Conservation (phyloP, 2,797 vertebrate species). For the Enteromius fasciolatus region DNA sequence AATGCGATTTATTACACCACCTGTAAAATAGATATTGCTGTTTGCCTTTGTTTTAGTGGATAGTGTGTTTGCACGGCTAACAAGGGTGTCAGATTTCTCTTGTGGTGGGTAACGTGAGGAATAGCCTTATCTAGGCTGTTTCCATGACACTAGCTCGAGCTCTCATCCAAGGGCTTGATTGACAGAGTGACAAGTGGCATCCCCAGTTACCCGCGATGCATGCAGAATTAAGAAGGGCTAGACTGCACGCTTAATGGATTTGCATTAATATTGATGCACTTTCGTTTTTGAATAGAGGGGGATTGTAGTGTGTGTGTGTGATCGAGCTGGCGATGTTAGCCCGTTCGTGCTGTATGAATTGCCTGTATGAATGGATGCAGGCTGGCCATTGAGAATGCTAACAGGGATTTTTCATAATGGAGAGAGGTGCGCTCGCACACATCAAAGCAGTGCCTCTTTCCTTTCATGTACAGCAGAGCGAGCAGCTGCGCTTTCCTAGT, state of each 20-base stretch:
- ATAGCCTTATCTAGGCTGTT: slow-evolving; percentile 47
- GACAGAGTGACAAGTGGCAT: slow-evolving; percentile 35
- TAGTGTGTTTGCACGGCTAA: slow-evolving; percentile 23
- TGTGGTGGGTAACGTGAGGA: slow-evolving; percentile 23
- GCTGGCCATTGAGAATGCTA: slow-evolving; percentile 57
- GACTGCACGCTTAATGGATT: slow-evolving; percentile 9
- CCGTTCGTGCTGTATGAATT: slow-evolving; percentile 4
- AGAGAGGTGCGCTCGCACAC: slow-evolving; percentile 36
- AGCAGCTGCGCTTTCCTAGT: slow-evolving; percentile 27
- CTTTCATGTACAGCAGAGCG: slow-evolving; percentile 50
- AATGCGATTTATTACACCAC: neutral
- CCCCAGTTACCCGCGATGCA: slow-evolving; percentile 9
- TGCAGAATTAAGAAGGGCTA: neutral
- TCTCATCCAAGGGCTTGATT: slow-evolving; percentile 43
- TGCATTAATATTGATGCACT: slow-evolving; percentile 20
- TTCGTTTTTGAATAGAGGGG: slow-evolving; percentile 3
- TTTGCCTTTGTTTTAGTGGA: slow-evolving; percentile 8
- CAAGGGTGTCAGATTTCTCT: slow-evolving; percentile 23
- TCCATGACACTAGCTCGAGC: slow-evolving; percentile 49
- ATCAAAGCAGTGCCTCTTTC: slow-evolving; percentile 47
- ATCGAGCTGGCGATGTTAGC: slow-evolving; percentile 9
- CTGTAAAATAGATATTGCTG: slow-evolving; percentile 4
- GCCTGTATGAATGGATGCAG: slow-evolving; percentile 53
- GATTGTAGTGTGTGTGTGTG: slow-evolving; percentile 3
- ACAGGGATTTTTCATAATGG: slow-evolving; percentile 57